Percentiles rank a stretch among this genome's conserved stretches.
phyloP scores from a whole-genome alignment of 2,888 invertebrate species.

The Sericinus montela region DNA sequence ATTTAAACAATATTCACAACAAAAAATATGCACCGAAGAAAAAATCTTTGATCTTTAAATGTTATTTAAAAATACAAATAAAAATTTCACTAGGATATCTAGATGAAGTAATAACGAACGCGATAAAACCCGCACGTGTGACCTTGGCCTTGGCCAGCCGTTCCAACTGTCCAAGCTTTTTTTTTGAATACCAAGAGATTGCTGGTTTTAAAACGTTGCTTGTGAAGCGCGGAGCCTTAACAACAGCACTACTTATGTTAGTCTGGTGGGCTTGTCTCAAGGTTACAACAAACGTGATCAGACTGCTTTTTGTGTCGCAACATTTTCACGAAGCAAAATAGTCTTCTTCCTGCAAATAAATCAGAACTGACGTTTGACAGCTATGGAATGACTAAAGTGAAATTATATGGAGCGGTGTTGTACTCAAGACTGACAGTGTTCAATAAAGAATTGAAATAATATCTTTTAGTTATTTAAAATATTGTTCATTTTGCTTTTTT shows the following conservation, averaged over 20 bases:
- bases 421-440: too few relatives aligned
- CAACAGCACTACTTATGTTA: conserved; percentile 31
- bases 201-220: conserved; percentile 16
- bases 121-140: conserved; percentile 9
- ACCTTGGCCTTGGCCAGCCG: conserved; percentile 12
- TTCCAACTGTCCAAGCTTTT: conserved; percentile 9
- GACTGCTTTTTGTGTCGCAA: conserved; percentile 41
- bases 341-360: conserved; percentile 33
- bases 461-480: too few relatives aligned
- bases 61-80: too few relatives aligned
- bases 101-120: too few relatives aligned
- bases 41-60: too few relatives aligned
- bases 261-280: conserved; percentile 49
- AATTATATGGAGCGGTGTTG: too few relatives aligned
- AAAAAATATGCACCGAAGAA: too few relatives aligned
- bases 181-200: neutral
- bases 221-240: conserved; percentile 29
- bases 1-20: too few relatives aligned
- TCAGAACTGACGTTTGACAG: neutral
- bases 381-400: too few relatives aligned
- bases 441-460: too few relatives aligned
- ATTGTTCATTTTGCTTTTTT: too few relatives aligned
- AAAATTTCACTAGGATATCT: too few relatives aligned
- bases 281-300: conserved; percentile 49
- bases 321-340: conserved; percentile 33